phyloP scores from a whole-genome alignment of 2,797 vertebrate species.

The Diceros bicornis region DNA sequence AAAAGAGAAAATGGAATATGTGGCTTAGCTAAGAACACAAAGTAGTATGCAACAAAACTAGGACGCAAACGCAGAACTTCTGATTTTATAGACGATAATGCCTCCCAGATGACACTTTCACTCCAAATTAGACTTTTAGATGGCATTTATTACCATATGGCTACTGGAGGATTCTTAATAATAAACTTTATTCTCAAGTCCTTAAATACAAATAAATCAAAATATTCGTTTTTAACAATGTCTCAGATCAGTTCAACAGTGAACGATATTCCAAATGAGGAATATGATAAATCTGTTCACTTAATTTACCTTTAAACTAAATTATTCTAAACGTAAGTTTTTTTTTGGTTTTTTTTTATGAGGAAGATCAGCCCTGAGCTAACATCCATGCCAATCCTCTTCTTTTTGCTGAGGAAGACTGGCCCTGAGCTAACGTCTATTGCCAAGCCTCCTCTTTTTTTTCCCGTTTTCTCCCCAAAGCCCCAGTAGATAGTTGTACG shows the following conservation, averaged over 20 bases:
- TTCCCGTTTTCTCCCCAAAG: too few relatives aligned
- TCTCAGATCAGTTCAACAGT: neutral
- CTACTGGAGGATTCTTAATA: neutral
- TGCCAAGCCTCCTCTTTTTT: too few relatives aligned
- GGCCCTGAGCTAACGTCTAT: too few relatives aligned
- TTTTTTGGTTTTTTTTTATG: too few relatives aligned
- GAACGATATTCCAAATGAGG: neutral
- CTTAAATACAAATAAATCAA: slow-evolving; percentile 21
- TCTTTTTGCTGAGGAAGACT: too few relatives aligned
- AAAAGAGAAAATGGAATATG: neutral
- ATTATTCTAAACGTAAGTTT: neutral
- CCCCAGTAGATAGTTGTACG: too few relatives aligned
- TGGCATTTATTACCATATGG: neutral
- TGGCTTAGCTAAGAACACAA: neutral
- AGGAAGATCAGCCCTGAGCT: too few relatives aligned
- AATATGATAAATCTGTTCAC: neutral
- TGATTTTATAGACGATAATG: neutral
- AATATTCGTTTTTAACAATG: neutral
- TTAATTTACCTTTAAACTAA: slow-evolving; percentile 20
- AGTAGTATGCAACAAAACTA: neutral
- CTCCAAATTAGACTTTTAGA: neutral
- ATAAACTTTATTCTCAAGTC: neutral
- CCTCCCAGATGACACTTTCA: neutral
- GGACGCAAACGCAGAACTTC: neutral
- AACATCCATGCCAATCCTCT: too few relatives aligned